A percentile compares a stretch with the other conserved stretches of the same genome.
Conservation (phyloP, 2,113 vertebrate species). For the Macrotis lagotis region DNA sequence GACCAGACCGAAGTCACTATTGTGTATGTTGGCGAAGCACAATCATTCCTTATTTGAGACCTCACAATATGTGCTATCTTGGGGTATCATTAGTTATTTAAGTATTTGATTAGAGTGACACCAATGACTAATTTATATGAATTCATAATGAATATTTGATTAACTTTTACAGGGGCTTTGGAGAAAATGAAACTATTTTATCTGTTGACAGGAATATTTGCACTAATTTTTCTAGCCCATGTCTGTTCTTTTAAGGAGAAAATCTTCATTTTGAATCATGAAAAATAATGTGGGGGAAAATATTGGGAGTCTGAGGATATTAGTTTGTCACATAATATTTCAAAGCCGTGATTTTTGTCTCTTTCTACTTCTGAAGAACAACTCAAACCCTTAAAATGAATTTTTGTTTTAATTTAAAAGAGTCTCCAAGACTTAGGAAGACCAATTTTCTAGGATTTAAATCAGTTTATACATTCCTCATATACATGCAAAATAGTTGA, state of each 20-base stretch:
- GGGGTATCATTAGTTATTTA: neutral
- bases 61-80: slow-evolving; percentile 9
- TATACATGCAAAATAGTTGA: slow-evolving; percentile 16
- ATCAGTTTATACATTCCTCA: neutral
- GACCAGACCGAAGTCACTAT: slow-evolving; percentile 28
- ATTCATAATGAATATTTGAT: slow-evolving; percentile 22
- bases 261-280: neutral
- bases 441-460: slow-evolving; percentile 32
- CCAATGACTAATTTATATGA: neutral
- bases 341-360: neutral
- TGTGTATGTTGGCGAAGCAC: neutral
- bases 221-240: neutral
- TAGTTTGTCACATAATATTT: neutral
- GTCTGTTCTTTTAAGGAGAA: neutral
- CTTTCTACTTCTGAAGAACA: neutral
- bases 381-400: neutral
- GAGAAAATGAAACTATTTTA: neutral
- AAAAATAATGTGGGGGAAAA: neutral
- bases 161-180: neutral
- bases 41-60: slow-evolving; percentile 11
- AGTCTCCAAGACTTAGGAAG: neutral
- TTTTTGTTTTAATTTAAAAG: slow-evolving; percentile 38
- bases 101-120: neutral
- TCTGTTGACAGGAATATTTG: neutral
- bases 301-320: neutral